Evolutionary conservation across 2,888 invertebrate genomes (phyloP), one percentile per base, ranked within the genome.

Genomic region (Hypercompe scribonia): DNA sequence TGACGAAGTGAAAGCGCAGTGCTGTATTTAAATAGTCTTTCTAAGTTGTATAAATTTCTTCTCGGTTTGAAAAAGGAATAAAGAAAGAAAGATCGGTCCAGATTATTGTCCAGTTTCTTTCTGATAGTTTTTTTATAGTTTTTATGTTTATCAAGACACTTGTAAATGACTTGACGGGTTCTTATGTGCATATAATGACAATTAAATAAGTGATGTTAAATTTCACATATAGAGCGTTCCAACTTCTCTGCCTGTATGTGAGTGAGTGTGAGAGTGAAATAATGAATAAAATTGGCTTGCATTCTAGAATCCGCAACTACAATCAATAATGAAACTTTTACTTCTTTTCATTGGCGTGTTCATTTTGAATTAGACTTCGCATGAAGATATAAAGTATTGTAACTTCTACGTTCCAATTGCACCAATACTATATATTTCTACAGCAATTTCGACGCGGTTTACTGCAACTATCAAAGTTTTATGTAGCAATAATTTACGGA

Each of bases 281-380:
- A 58, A 31, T 13, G 28, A 28, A 34, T 21, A 42, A 78, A 76
- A 74, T 79, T 74, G 77, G 21, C 63, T 78, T 81, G 85, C 81
- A 83, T 86, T 84, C 83, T 84, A 79, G 81, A 86, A 86, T 86
- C 78, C 82, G 81, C 81, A 89, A 89, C 87, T 81, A 88, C 87
- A 90, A 91, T 91, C 91, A 90, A 91, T 91, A 90, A 90, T 82
- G 83, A 89, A 90, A 73, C 84, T 90, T 89, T 81, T 74, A 77
- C 81, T 80, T 84, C 86, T 89, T 89, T 90, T 87, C 87, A 88
- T 80, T 85, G 83, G 85, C 86, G 81, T 86, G 84, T 82, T 81
- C 78, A 80, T 80, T 84, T 86, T 74, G 86, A 87, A 90, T 88
- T 89, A 89, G 83, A 88, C 85, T 87, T 87, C 81, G 81, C 85